These are phyloP conservation scores for Scophthalmus maximus DNA, from an alignment of 2,113 vertebrate genomes.

Conservation along the genomic window DNA sequence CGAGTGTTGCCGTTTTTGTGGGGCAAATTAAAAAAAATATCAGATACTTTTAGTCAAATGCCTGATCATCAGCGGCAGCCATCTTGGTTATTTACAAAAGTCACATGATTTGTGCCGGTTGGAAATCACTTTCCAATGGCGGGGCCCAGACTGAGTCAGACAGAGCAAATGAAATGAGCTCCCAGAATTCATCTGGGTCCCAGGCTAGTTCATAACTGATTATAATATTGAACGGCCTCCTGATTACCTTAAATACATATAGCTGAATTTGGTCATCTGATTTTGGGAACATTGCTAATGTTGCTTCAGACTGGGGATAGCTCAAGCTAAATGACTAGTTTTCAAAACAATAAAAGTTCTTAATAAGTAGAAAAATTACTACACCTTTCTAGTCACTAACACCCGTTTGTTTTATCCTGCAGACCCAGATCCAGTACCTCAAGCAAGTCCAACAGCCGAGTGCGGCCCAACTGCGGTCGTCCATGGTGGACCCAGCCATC, in stretches of 20 bases:
- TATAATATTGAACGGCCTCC: not conserved
- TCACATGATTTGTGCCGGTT: no score
- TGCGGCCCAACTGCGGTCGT: constrained; percentile 97
- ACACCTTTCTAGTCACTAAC: constrained; percentile 51
- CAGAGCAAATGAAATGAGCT: no score
- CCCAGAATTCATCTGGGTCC: no score
- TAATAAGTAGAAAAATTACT: not conserved
- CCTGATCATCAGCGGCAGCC: no score
- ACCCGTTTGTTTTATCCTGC: constrained; percentile 76
- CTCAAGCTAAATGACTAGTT: not conserved
- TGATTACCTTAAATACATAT: not conserved
- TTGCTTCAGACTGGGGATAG: not conserved
- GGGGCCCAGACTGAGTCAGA: no score
- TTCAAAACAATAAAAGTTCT: not conserved
- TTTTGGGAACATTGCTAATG: not conserved
- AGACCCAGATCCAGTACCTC: constrained; percentile 99
- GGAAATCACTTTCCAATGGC: no score
- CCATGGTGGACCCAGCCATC: constrained; percentile 99
- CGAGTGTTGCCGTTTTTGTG: no score
- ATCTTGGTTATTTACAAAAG: no score
- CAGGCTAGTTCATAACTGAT: not conserved
- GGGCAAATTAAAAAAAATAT: no score
- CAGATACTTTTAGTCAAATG: no score
- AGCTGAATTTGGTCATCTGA: not conserved
- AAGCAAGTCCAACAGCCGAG: constrained; percentile 99